Conservation (phyloP, 53 echinoderm and acorn worm species). For the Paelopatides confundens region DNA sequence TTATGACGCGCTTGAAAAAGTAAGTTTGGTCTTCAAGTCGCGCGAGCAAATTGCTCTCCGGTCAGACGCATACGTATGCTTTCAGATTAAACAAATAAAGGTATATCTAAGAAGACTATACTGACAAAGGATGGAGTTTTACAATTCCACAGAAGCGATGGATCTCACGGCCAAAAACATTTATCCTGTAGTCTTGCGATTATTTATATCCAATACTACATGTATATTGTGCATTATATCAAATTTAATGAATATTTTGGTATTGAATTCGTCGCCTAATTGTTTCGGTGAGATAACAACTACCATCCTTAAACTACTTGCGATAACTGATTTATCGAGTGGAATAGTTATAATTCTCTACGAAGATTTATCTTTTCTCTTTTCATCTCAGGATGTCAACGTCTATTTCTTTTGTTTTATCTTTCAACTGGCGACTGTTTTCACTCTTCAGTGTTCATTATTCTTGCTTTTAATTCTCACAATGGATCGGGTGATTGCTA, state of each 20-base stretch:
- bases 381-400: no score
- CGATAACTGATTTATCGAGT: not conserved
- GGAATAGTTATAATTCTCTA: not conserved
- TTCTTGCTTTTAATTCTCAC: not conserved
- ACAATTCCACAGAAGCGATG: no score
- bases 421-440: not conserved
- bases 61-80: no score
- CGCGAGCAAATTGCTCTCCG: no score
- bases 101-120: no score
- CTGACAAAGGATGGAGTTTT: no score
- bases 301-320: not conserved
- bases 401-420: not conserved
- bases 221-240: not conserved
- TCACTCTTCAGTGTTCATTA: not conserved
- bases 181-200: not conserved
- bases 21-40: no score
- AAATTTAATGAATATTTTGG: conserved; percentile 14
- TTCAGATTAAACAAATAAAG: no score
- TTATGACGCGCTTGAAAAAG: no score
- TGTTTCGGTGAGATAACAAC: conserved; percentile 33
- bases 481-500: conserved; percentile 2
- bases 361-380: no score
- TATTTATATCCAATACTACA: not conserved
- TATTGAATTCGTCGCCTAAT: not conserved
- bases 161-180: no score